Evolutionary conservation across 2,113 vertebrate species (phyloP).

Genomic region (Hippocampus guttulatus): DNA sequence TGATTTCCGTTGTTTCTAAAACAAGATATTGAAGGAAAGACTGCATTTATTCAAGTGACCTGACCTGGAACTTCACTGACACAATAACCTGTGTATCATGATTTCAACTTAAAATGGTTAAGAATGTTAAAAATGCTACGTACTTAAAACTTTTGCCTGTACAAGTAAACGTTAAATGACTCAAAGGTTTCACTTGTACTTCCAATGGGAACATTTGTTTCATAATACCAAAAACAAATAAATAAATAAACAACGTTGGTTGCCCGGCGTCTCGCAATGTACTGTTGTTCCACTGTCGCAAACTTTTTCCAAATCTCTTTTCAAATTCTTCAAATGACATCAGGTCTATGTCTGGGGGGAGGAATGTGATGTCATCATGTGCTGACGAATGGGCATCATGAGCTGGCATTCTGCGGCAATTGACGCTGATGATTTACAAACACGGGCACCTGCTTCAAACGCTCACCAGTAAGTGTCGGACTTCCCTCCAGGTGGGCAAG

Average conservation of each 20-base stretch:
- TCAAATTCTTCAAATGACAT: constrained; percentile 3
- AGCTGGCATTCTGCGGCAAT: neutral
- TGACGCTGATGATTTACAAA: neutral
- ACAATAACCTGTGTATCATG: no score
- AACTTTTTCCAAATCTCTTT: constrained; percentile 2
- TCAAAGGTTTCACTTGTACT: neutral
- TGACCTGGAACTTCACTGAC: no score
- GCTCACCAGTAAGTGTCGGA: constrained; percentile 19
- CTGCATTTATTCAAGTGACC: no score
- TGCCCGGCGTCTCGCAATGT: neutral
- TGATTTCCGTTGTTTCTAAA: no score
- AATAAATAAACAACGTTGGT: neutral
- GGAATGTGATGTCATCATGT: neutral
- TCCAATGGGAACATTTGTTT: neutral
- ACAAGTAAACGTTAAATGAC: neutral
- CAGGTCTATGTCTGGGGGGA: neutral
- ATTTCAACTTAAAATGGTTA: neutral
- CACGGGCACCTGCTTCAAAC: constrained; percentile 49
- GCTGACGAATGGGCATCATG: neutral
- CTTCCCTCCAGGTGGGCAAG: constrained; percentile 51
- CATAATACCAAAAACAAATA: neutral
- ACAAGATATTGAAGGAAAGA: no score
- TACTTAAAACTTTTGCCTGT: neutral
- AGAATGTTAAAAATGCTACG: neutral
- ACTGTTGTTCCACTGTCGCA: neutral